Evolutionary conservation across 2,797 vertebrate species (phyloP), one percentile per base, ranked within the genome.

Genomic region (Ctenochaetus hawaiiensis): DNA sequence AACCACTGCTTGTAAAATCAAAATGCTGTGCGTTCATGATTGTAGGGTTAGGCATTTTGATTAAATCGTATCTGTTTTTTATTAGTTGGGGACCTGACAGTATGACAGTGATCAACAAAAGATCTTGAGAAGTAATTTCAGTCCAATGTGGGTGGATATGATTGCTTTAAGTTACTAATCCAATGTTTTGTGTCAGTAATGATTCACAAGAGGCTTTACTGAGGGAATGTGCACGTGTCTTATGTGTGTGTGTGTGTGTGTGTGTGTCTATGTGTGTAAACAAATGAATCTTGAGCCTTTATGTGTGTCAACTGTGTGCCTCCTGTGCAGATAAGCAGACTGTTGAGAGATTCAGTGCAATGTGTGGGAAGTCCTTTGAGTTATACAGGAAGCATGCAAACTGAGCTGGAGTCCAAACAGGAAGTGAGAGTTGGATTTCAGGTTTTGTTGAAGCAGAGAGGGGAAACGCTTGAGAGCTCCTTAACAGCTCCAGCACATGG

Each of bases 361-460:
- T 56, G 69, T 22, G 67, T 78, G 79, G 91, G 89, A 93, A 92
- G 90, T 89, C 78, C 77, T 77, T 47, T 76, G 79, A 84, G 75
- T 72, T 49, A 88, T 87, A 85, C 87, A 92, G 90, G 92, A 94
- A 93, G 87, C 75, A 20, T 59, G 90, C 82, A 91, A 93, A 87
- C 81, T 18, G 86, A 93, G 87, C 84, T 22, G 63, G 44, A 72
- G 67, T 49, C 67, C 83, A 91, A 87, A 89, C 91, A 94, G 93
- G 93, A 94, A 92, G 86, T 64, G 75, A 80, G 86, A 90, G 93
- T 92, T 86, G 87, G 89, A 90, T 86, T 78, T 86, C 71, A 85
- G 67, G 78, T 68, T 91, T 81, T 87, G 72, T 83, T 80, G 64
- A 61, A 71, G 63, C 18, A n/a, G 67, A 84, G 52, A 68, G 62